Conservation (phyloP, 2,113 vertebrate species). For the Larimichthys crocea region DNA sequence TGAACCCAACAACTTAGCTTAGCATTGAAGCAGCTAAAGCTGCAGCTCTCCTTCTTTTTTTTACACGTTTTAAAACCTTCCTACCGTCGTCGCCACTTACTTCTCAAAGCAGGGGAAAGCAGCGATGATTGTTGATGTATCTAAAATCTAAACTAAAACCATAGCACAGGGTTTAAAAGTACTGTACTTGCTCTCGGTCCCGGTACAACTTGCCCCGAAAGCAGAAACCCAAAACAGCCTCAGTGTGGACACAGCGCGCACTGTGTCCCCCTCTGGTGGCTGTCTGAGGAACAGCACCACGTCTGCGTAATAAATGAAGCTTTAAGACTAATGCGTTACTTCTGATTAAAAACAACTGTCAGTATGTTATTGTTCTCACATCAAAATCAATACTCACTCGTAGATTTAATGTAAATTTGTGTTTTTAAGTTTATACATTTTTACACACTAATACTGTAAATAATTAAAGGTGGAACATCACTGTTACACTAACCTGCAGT, state of each 20-base stretch:
- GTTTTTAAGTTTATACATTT: not conserved
- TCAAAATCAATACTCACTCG: too few species aligned
- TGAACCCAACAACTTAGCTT: slow-evolving; percentile 58
- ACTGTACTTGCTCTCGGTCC: slow-evolving; percentile 5
- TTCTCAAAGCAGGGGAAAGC: not conserved
- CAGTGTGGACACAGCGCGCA: too few species aligned
- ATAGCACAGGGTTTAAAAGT: not conserved
- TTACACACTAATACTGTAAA: too few species aligned
- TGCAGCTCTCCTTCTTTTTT: not conserved
- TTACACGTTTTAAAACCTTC: not conserved
- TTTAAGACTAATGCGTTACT: not conserved
- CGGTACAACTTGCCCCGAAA: slow-evolving; percentile 29
- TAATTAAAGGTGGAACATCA: too few species aligned
- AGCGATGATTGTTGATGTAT: not conserved
- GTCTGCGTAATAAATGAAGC: not conserved
- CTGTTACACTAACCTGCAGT: not conserved
- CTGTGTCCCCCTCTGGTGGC: slow-evolving; percentile 43
- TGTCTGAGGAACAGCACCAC: not conserved
- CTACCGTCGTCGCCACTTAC: not conserved
- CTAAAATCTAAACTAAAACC: not conserved
- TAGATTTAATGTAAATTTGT: not conserved
- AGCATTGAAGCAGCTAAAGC: slow-evolving; percentile 18
- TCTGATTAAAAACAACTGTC: not conserved
- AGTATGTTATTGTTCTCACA: not conserved
- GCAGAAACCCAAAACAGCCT: slow-evolving; percentile 26